Percentiles rank a stretch among this genome's conserved stretches.
Evolutionary conservation across 2,113 vertebrate species (phyloP).

Genomic region (Ctenodactylus gundi): DNA sequence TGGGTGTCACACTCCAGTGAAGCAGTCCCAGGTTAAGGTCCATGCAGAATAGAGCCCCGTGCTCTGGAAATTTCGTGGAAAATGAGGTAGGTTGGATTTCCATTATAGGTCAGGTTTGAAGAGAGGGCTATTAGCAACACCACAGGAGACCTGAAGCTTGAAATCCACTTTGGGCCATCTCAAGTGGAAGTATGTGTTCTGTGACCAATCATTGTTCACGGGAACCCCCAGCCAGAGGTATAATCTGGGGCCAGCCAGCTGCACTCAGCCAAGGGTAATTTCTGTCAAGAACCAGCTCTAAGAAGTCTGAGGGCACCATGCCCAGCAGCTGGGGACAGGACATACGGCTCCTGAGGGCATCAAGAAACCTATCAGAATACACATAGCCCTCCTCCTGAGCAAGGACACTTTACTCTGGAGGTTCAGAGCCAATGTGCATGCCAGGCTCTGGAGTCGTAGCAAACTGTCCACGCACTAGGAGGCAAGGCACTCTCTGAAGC

Average conservation of each 20-base stretch:
- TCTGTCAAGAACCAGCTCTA: background rate
- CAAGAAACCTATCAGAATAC: no score
- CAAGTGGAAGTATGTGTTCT: background rate
- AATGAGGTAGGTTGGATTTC: no score
- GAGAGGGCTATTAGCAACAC: background rate
- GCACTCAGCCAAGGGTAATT: fast-evolving
- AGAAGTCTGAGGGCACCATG: background rate
- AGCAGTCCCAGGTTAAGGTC: background rate
- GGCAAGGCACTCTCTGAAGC: background rate
- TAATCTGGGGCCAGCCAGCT: background rate
- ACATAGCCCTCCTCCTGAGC: fast-evolving
- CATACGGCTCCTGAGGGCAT: no score
- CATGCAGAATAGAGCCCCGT: background rate
- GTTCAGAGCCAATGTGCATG: fast-evolving
- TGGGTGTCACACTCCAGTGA: background rate
- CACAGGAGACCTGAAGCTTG: background rate
- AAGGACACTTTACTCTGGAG: background rate
- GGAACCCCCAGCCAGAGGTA: fast-evolving
- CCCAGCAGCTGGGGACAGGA: background rate
- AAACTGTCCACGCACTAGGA: fast-evolving
- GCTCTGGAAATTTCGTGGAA: background rate
- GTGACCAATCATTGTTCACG: background rate
- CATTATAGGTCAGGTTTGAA: background rate
- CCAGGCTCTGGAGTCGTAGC: no score
- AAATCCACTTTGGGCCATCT: background rate